Conservation (phyloP, 2,888 invertebrate genomes). For the Deilephila porcellus region DNA sequence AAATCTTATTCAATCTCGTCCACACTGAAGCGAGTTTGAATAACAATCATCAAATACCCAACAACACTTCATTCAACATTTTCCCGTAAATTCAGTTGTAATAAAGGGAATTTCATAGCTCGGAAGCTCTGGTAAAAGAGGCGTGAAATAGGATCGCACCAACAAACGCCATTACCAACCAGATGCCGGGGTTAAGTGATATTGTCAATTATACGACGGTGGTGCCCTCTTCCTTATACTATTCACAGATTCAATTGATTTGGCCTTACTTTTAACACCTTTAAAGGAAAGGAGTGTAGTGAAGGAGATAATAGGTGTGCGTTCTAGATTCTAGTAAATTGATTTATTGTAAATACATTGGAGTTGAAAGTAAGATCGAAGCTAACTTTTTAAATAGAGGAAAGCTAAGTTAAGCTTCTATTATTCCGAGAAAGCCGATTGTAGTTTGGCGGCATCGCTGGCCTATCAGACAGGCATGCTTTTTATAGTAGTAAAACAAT, state of each 20-base stretch:
- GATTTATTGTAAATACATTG: too few relatives aligned
- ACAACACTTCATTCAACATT: background rate
- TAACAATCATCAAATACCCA: background rate
- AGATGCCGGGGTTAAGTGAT: slow-evolving; percentile 21
- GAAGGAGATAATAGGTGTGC: background rate
- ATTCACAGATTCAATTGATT: background rate
- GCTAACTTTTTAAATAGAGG: too few relatives aligned
- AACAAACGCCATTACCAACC: slow-evolving; percentile 8
- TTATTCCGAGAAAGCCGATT: too few relatives aligned
- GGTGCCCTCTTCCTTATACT: background rate
- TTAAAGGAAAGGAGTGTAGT: background rate
- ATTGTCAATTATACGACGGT: slow-evolving; percentile 7
- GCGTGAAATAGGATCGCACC: slow-evolving; percentile 32
- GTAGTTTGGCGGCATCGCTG: too few relatives aligned
- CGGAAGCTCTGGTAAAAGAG: slow-evolving; percentile 19
- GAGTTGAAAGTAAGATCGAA: too few relatives aligned
- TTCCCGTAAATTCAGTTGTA: background rate
- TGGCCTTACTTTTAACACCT: background rate
- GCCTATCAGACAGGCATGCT: too few relatives aligned
- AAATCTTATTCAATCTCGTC: background rate
- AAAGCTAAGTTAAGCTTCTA: too few relatives aligned
- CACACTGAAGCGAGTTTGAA: background rate
- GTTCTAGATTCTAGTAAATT: too few relatives aligned
- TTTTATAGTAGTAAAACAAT: too few relatives aligned
- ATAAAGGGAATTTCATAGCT: background rate